Evolutionary conservation across 2,888 invertebrate genomes (phyloP).

Genomic region (Ceraclea dissimilis): DNA sequence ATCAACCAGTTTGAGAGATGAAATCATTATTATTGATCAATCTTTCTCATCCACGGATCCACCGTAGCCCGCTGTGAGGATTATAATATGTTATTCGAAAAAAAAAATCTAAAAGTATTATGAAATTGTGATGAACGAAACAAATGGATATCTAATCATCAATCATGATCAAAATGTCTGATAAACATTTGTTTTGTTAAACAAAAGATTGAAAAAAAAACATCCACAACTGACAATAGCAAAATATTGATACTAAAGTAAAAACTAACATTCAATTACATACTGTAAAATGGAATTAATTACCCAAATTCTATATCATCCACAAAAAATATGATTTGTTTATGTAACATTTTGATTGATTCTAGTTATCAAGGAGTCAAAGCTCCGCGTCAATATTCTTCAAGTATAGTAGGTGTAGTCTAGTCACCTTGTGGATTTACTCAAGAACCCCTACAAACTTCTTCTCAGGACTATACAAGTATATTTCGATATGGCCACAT

Average conservation of each 20-base stretch:
- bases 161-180: background rate
- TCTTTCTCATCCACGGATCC: slow-evolving; percentile 1
- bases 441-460: too few species aligned
- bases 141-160: background rate
- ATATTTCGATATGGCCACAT: too few species aligned
- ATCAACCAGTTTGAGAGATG: background rate
- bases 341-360: too few species aligned
- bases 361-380: too few species aligned
- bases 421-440: too few species aligned
- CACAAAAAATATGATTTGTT: background rate
- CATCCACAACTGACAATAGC: slow-evolving; percentile 8
- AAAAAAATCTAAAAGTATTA: background rate
- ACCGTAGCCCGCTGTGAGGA: background rate
- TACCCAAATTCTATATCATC: background rate
- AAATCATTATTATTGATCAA: background rate
- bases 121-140: slow-evolving; percentile 1
- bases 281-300: background rate
- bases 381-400: too few species aligned
- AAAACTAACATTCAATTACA: slow-evolving; percentile 4
- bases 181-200: slow-evolving; percentile 1
- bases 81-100: background rate
- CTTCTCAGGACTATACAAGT: too few species aligned
- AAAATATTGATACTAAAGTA: slow-evolving; percentile 15
- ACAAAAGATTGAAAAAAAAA: background rate
- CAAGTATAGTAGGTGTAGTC: too few species aligned